A percentile compares a stretch with the other conserved stretches of the same genome.
phyloP scores from a whole-genome alignment of 2,888 invertebrate genomes.

The Himalopsyche japonica region DNA sequence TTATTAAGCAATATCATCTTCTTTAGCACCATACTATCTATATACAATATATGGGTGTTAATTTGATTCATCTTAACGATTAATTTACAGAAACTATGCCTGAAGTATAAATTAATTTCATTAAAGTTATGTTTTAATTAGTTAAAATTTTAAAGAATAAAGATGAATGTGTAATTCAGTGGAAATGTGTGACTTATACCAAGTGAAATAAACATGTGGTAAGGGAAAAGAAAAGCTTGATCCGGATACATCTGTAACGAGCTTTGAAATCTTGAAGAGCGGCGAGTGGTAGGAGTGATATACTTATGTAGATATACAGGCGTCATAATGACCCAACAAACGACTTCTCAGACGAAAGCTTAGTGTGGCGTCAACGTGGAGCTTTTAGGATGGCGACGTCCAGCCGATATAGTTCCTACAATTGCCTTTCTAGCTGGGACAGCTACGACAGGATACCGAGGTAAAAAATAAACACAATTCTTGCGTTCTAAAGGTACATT shows the following conservation, averaged over 20 bases:
- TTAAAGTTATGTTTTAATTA: no score
- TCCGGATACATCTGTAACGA: neutral
- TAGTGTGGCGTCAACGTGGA: neutral
- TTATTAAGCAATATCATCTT: no score
- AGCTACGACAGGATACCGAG: constrained; percentile 89
- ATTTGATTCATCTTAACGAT: no score
- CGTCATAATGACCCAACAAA: neutral
- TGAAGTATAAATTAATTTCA: no score
- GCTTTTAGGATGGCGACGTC: constrained; percentile 62
- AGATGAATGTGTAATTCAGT: no score
- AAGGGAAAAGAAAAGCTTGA: neutral
- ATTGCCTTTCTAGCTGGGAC: constrained; percentile 88
- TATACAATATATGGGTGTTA: no score
- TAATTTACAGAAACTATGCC: no score
- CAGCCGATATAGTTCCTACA: constrained; percentile 86
- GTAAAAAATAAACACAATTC: constrained; percentile 54
- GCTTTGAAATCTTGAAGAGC: neutral
- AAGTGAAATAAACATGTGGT: neutral
- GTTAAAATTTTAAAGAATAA: no score
- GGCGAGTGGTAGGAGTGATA: neutral
- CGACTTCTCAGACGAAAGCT: neutral
- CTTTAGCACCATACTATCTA: no score
- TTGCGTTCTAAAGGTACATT: no score
- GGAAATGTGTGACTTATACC: neutral
- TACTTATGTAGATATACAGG: neutral